Conservation (phyloP, 2,113 vertebrate genomes). For the Ceuthmochares aereus region DNA sequence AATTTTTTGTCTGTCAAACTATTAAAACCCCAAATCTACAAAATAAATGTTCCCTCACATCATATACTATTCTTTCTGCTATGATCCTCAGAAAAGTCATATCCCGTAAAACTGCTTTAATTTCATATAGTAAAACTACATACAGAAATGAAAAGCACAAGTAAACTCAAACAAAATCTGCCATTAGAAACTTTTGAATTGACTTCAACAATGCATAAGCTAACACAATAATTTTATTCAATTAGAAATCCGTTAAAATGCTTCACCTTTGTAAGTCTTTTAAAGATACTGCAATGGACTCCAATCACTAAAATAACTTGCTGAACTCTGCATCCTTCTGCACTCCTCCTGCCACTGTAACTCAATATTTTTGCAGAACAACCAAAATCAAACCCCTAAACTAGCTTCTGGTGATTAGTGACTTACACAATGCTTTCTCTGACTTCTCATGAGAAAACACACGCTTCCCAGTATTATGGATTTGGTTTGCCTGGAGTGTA, state of each 20-base stretch:
- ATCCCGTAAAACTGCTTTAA: background rate
- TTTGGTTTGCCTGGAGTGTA: background rate
- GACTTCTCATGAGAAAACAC: slow-evolving; percentile 56
- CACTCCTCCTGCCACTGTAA: slow-evolving; percentile 40
- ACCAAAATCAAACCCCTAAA: slow-evolving; percentile 45
- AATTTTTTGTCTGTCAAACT: background rate
- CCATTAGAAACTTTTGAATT: background rate
- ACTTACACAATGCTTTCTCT: slow-evolving; percentile 50
- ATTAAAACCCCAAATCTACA: background rate
- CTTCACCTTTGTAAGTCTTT: slow-evolving; percentile 13
- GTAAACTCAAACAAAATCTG: background rate
- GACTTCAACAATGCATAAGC: background rate
- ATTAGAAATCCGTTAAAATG: slow-evolving; percentile 31
- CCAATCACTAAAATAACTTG: background rate
- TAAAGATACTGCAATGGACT: background rate
- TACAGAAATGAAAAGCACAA: background rate
- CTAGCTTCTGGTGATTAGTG: slow-evolving; percentile 13
- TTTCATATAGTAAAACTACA: background rate
- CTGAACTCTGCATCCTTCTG: slow-evolving; percentile 62
- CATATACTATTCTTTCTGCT: background rate
- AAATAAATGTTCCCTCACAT: background rate
- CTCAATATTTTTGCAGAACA: slow-evolving; percentile 53
- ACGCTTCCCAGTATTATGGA: background rate
- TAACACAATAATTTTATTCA: background rate
- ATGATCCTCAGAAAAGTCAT: background rate